Evolutionary conservation across 2,888 invertebrate species (phyloP).

Genomic region (Crepidodera aurea): DNA sequence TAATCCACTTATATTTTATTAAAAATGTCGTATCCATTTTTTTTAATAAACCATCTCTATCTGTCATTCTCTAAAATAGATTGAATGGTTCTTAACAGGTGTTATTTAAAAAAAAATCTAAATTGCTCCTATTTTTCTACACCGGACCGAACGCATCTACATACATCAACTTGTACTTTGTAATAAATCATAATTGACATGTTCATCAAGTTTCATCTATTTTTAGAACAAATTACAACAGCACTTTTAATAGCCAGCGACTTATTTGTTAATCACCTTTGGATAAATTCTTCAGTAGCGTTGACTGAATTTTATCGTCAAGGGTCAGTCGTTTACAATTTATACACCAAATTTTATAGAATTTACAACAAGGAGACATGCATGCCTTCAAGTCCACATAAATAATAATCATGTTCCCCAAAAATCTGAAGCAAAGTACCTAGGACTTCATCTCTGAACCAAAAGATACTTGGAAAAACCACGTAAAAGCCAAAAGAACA

Average conservation of each 20-base stretch:
- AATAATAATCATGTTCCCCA: too few relatives aligned
- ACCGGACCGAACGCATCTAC: background rate
- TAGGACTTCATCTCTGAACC: too few relatives aligned
- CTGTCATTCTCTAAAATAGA: too few relatives aligned
- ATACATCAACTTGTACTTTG: background rate
- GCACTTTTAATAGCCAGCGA: constrained; percentile 10
- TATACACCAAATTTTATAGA: too few relatives aligned
- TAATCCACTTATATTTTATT: too few relatives aligned
- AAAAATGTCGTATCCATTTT: too few relatives aligned
- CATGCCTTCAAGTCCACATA: too few relatives aligned
- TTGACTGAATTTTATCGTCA: background rate
- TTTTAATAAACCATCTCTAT: too few relatives aligned
- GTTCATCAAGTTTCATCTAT: constrained; percentile 32
- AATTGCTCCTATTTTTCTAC: background rate
- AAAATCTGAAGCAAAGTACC: too few relatives aligned
- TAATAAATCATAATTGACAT: constrained; percentile 36
- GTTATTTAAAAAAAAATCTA: background rate
- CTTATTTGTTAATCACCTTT: constrained; percentile 1
- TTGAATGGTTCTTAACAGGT: background rate
- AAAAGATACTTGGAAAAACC: too few relatives aligned
- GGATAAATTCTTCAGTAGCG: background rate
- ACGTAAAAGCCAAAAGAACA: too few relatives aligned
- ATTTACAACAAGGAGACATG: too few relatives aligned
- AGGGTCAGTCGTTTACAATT: background rate
- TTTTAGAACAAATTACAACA: constrained; percentile 31